Evolutionary conservation across 2,888 invertebrate genomes (phyloP).

Genomic region (Spodoptera picta): DNA sequence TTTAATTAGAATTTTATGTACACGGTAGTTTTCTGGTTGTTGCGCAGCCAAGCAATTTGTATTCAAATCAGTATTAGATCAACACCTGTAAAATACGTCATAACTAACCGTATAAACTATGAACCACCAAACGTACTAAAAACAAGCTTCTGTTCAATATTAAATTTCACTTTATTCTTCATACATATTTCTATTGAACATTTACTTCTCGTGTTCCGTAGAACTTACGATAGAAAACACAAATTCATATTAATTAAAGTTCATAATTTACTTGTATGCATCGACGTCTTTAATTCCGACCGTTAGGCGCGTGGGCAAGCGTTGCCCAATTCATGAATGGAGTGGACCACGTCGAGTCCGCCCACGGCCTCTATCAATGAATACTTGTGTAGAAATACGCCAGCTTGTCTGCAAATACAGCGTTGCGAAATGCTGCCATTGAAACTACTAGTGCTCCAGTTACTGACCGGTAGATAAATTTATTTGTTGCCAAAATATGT

Average conservation of each 20-base stretch:
- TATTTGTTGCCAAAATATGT: conserved; percentile 54
- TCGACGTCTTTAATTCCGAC: conserved; percentile 67
- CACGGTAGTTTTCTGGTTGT: conserved; percentile 42
- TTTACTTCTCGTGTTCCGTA: conserved; percentile 70
- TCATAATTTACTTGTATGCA: conserved; percentile 75
- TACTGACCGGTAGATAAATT: conserved; percentile 48
- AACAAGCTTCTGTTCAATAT: conserved; percentile 41
- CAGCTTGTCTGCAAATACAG: conserved; percentile 74
- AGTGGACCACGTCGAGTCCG: conserved; percentile 75
- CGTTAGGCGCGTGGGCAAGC: conserved; percentile 80
- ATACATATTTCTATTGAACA: conserved; percentile 45
- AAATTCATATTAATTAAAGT: conserved; percentile 81
- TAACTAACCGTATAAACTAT: conserved; percentile 48
- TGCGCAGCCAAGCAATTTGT: conserved; percentile 48
- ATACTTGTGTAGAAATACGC: conserved; percentile 79
- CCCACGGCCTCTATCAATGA: conserved; percentile 83
- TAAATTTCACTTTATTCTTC: conserved; percentile 30
- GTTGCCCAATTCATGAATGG: conserved; percentile 87
- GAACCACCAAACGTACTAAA: conserved; percentile 21
- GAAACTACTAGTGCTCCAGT: conserved; percentile 68
- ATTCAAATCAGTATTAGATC: conserved; percentile 47
- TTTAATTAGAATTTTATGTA: conserved; percentile 30
- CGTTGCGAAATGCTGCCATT: conserved; percentile 77
- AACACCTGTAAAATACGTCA: conserved; percentile 37
- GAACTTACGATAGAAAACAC: conserved; percentile 72